A percentile compares a stretch with the other conserved stretches of the same genome.
These are phyloP conservation scores for Hydrozoanthus tunicans DNA, from an alignment of 64 coral and sea anemone genomes.

Conservation along the genomic window DNA sequence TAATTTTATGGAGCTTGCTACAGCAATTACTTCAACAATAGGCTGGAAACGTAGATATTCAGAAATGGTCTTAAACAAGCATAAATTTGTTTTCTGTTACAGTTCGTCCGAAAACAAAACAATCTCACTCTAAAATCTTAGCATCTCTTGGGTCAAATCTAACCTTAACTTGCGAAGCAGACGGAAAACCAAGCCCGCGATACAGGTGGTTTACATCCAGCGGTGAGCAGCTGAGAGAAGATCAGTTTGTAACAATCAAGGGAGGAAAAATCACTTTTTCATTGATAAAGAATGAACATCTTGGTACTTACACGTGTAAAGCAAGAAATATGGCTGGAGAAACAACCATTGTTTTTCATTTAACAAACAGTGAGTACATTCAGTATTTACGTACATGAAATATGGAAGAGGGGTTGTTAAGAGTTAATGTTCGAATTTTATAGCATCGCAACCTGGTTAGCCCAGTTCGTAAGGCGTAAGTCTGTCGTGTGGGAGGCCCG, in stretches of 20 bases:
- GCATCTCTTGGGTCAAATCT: not conserved
- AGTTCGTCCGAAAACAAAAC: slow-evolving; percentile 30
- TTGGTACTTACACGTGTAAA: slow-evolving; percentile 13
- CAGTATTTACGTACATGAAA: not conserved
- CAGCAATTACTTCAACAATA: not conserved
- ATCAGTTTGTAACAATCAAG: not conserved
- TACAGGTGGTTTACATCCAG: slow-evolving; percentile 49
- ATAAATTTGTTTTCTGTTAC: not conserved
- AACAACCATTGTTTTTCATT: not conserved
- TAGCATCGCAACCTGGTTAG: too few species aligned
- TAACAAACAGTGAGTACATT: not conserved
- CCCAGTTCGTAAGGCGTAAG: too few species aligned
- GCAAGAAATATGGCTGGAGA: slow-evolving; percentile 29
- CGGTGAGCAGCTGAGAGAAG: not conserved
- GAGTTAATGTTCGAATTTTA: too few species aligned
- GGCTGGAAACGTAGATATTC: not conserved
- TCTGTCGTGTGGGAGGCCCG: too few species aligned
- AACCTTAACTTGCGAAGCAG: slow-evolving; percentile 16
- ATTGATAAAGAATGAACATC: not conserved
- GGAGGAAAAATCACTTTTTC: slow-evolving; percentile 35
- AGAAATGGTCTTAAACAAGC: too few species aligned
- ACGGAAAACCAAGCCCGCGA: slow-evolving; percentile 13
- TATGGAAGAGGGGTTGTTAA: not conserved
- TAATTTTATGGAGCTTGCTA: not conserved
- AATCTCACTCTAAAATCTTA: not conserved